A percentile compares a stretch with the other conserved stretches of the same genome.
Evolutionary conservation across 2,797 vertebrate genomes (phyloP).

Genomic region (Enteromius treurensis): DNA sequence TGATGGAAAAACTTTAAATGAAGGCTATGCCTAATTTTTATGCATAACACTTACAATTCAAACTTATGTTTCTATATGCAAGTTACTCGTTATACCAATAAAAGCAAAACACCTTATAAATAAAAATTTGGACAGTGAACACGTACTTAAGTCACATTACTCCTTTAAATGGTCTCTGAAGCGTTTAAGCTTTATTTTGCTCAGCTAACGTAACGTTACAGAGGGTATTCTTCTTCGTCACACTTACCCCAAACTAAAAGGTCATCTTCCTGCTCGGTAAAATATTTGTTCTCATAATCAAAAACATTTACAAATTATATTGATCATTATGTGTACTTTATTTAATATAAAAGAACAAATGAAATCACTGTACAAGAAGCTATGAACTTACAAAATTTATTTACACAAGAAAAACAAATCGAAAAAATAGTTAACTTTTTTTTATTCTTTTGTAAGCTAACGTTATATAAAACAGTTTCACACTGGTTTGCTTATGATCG

Average conservation of each 20-base stretch:
- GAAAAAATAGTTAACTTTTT: neutral
- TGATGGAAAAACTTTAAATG: neutral
- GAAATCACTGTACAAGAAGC: constrained; percentile 32
- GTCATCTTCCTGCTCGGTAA: constrained; percentile 20
- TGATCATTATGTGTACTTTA: constrained; percentile 59
- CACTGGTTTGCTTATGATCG: neutral
- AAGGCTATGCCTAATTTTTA: neutral
- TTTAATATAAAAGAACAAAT: constrained; percentile 47
- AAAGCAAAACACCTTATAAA: neutral
- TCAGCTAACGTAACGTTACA: neutral
- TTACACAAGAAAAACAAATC: constrained; percentile 39
- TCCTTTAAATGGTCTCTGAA: neutral
- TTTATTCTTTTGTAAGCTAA: neutral
- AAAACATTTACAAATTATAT: constrained; percentile 58
- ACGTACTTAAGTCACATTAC: neutral
- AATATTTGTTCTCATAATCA: constrained; percentile 33
- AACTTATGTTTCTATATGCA: neutral
- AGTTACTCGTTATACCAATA: neutral
- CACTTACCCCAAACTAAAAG: constrained; percentile 52
- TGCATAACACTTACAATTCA: neutral
- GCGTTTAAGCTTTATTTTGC: neutral
- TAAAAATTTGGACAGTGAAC: neutral
- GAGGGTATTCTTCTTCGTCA: neutral
- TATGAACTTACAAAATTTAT: constrained; percentile 18
- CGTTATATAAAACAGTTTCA: constrained; percentile 3